Evolutionary conservation across 2,888 invertebrate species (phyloP), one percentile per base, ranked within the genome.

Genomic region (Charanyca ferruginea): DNA sequence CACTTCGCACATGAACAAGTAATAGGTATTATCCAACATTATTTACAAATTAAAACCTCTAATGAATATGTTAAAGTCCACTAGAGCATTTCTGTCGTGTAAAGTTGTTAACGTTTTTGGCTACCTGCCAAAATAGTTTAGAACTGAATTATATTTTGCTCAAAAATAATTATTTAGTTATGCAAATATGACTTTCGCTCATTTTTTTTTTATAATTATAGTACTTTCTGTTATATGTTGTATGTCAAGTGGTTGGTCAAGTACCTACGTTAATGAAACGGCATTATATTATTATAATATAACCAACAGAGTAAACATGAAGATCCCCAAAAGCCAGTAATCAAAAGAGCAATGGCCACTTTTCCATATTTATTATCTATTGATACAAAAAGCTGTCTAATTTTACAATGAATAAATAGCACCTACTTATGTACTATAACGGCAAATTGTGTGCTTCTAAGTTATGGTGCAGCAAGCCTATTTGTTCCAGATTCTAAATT

Each of bases 101-200:
- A 70, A 70, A 48, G 41, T 62, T 67, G 76, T 67, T 77, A 75
- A 28, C 51, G 55, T 38, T 47, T n/a, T 74, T 74, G 64, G 64
- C 62, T 58, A 22, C 13, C 45, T 47, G 61, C 64, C 77, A 66
- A 59, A 59, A 42, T 47, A 9, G 13, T 38, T 38, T 64, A 59
- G 45, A 47, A 45, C 35, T 54, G 53, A 49, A 64, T 64, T 65
- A 60, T 66, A 57, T 65, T 64, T 67, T 45, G 23, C 58, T 16
- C 54, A 51, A 58, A 74, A 77, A 67, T 1, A 62, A 64, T 75
- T 47, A 60, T 48, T 70, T 62, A 61, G 38, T 41, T 52, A 69
- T 54, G 66, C 35, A 55, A 77, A 77, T 66, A 62, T 44, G 23
- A 45, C 51, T 77, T 57, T 23, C 20, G n/a, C 41, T 64, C 16